Evolutionary conservation across 2,888 invertebrate species (phyloP), one percentile per base, ranked within the genome.

Genomic region (Galeopsomyia nigrocyanea): DNA sequence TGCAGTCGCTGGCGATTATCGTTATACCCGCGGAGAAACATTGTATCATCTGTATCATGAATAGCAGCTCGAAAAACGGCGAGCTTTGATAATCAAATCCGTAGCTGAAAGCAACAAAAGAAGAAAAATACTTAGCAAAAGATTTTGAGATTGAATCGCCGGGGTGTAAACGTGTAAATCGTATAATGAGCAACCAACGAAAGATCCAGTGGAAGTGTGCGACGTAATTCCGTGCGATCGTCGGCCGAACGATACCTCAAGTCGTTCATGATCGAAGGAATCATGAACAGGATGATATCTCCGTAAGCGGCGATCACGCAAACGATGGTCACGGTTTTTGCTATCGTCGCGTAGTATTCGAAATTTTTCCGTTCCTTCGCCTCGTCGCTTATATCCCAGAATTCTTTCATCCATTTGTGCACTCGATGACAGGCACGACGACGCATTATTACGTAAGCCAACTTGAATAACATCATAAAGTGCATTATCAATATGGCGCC

Each of bases 21-120:
- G 67, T 74, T 7, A 68, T 31, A 13, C 53, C 55, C 47, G 73
- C 73, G 14, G 74, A 39, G 10, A 71, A 0, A 5, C 62, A 53
- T 13, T 77, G 65, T 17, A 78, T 9, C 2, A 75, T 16, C 61
- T 79, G 79, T 14, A 53, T 68, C 16, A 58, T 3, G 31, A 80
- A 79, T 9, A 73, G 64, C 9, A 78, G 67, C 31, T 78, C 75
- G 51, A 75, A 77, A 9, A 47, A 19, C 0, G 76, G 74, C n/a
- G 78, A 68, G 0, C 53, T 51, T 19, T 73, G 50, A 19, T 68
- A 61, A 16, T 79, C 75, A 16, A 66, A 53, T 21, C 78, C 78
- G 22, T 77, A 77, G 77, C 79, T 80, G 49, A 39, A 14, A 67
- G 26, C 26, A 5, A 5, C n/a, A n/a, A n/a, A n/a, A n/a, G n/a